Evolutionary conservation across 2,113 vertebrate species (phyloP), one percentile per base, ranked within the genome.

Genomic region (Clupea harengus): DNA sequence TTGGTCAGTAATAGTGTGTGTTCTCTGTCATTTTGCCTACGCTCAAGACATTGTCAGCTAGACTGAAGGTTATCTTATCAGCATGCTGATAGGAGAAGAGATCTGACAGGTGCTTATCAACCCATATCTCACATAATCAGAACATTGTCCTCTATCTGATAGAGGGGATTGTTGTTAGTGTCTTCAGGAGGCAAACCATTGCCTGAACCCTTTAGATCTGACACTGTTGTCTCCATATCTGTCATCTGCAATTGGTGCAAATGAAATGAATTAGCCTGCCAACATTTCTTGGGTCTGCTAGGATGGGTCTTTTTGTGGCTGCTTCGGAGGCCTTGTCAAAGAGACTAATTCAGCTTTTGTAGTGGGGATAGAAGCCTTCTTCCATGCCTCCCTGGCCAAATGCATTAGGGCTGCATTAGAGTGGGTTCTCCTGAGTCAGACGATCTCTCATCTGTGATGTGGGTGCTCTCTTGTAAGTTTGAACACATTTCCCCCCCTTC

Each of bases 121-220:
- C 28, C 28, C 72, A 78, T 39, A 75, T 78, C 72, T 78, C 28
- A 78, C 72, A 78, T 78, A 78, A 78, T 78, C 72, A 78, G 72
- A 39, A 32, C 72, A 78, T 17, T 78, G 72, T 39, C 72, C 64
- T 28, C 28, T 78, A 32, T 6, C 72, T 78, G 32, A 32, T 78
- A 78, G 72, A 78, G 28, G 72, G 28, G 11, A 78, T 32, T 78
- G 72, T 39, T 78, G 10, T 39, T 39, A 78, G 32, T 78, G 72
- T 78, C 28, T 78, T 78, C 72, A 78, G 72, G 32, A 10, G 28
- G 11, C 25, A 78, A 32, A 78, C 25, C 39, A 78, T 44, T 32
- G 72, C 3, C 32, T 17, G 13, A 78, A 13, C 72, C 72, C 72
- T 78, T 78, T 5, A 78, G 39, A 39, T 78, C 32, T 78, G 72